Evolutionary conservation across 1,140 invertebrate genomes (phyloP), one percentile per base, ranked within the genome.

Genomic region (Lysiphlebus fabarum): DNA sequence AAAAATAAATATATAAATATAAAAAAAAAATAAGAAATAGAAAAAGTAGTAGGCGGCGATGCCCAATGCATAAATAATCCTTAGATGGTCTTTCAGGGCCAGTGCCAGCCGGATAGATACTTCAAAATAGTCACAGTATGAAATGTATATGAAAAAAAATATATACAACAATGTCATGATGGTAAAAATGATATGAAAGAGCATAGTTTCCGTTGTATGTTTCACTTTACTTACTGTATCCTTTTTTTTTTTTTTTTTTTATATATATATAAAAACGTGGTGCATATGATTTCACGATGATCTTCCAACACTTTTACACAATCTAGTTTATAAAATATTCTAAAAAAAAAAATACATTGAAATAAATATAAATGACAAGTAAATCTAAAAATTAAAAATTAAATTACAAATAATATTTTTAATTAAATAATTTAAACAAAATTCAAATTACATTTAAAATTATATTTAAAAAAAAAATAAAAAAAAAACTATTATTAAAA

Each of bases 261-360:
- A n/a, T 1, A 17, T 17, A 17, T 17, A 17, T 48, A 43, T 49
- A 43, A 51, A 61, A 60, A 64, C 62, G 70, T 67, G 70, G 67
- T 65, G 70, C 70, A 68, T 72, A 65, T 72, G 65, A 70, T 71
- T 70, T 57, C 43, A 53, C 34, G 53, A 17, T 17, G 1, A 17
- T 17, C 17, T 17, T 17, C 17, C 17, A 17, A 17, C 17, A 17
- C 17, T 17, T 17, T 17, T 41, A 11, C 40, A 7, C n/a, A n/a
- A n/a, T 1, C 40, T 41, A 41, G 43, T 14, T 2, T 45, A 1
- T n/a, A 4, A 6, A 5, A 49, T 10, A 26, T 26, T n/a, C n/a
- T n/a, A n/a, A n/a, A n/a, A 49, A 49, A 49, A 49, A 2, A 49
- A 49, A 26, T 49, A 26, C 2, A 1, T 1, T n/a, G 3, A 26